Conservation (phyloP, 2,113 vertebrate species). For the Rhea americana region DNA sequence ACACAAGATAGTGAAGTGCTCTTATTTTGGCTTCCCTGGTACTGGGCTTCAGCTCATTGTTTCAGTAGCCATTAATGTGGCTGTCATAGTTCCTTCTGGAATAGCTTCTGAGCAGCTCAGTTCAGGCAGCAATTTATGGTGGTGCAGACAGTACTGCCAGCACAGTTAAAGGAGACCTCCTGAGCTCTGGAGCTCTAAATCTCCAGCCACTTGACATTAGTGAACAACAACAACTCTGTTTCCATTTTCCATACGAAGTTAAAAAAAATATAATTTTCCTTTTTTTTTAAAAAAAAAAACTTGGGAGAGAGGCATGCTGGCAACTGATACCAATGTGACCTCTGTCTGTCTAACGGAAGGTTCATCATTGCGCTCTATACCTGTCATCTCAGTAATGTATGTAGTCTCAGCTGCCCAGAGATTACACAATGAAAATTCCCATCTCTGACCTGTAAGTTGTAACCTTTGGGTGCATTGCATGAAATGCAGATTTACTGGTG, state of each 20-base stretch:
- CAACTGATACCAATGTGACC: neutral
- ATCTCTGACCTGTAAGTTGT: neutral
- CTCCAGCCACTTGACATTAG: constrained; percentile 21
- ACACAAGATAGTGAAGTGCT: neutral
- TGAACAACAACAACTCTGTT: constrained; percentile 14
- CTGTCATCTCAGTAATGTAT: constrained; percentile 40
- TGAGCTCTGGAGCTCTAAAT: constrained; percentile 44
- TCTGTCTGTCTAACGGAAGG: neutral
- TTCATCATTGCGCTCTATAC: neutral
- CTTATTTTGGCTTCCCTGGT: neutral
- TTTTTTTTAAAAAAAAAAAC: neutral
- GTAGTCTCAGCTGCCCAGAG: constrained; percentile 32
- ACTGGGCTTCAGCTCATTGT: neutral
- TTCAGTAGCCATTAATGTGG: neutral
- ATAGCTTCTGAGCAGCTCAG: neutral
- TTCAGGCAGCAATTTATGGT: neutral
- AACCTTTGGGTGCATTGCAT: constrained; percentile 9
- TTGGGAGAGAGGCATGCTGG: neutral
- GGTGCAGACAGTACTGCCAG: neutral
- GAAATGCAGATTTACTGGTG: neutral
- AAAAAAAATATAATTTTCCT: neutral
- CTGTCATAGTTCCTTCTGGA: neutral
- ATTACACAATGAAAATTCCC: constrained; percentile 60
- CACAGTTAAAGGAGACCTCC: constrained; percentile 3
- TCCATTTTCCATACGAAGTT: neutral